phyloP scores from a whole-genome alignment of 2,888 invertebrate genomes.

The Drosophila aldrichi region DNA sequence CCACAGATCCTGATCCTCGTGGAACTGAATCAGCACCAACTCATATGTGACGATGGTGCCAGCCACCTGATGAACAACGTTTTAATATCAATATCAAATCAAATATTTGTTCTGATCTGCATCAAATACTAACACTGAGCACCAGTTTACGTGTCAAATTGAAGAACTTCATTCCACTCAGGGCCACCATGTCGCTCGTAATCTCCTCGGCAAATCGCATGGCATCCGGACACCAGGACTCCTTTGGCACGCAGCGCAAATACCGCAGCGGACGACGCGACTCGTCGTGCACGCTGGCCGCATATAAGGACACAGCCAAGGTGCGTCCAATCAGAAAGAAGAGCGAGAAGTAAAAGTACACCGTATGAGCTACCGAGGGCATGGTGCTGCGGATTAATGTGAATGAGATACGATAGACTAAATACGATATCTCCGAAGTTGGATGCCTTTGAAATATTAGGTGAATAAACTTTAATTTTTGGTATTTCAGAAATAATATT shows the following conservation, averaged over 20 bases:
- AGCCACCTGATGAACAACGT: slow-evolving; percentile 85
- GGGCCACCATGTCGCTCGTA: slow-evolving; percentile 82
- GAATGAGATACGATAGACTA: not conserved
- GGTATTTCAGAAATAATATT: too few species aligned
- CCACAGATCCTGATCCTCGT: slow-evolving; percentile 83
- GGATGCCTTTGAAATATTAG: too few species aligned
- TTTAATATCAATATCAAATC: not conserved
- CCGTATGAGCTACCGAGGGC: slow-evolving; percentile 84
- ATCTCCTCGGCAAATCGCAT: slow-evolving; percentile 84
- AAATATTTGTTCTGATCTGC: not conserved
- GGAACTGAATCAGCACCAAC: slow-evolving; percentile 87
- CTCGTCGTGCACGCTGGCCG: slow-evolving; percentile 87
- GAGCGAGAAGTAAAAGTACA: slow-evolving; percentile 87
- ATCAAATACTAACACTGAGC: slow-evolving; percentile 75
- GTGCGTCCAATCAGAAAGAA: slow-evolving; percentile 87
- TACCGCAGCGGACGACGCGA: slow-evolving; percentile 85
- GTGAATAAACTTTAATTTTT: too few species aligned
- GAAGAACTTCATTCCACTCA: slow-evolving; percentile 85
- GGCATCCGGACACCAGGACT: slow-evolving; percentile 86
- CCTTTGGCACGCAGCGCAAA: slow-evolving; percentile 85
- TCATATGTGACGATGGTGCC: slow-evolving; percentile 88
- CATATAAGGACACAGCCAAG: slow-evolving; percentile 87
- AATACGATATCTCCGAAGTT: too few species aligned
- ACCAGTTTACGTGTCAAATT: slow-evolving; percentile 84
- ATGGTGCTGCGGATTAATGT: slow-evolving; percentile 69